phyloP scores from a whole-genome alignment of 1,140 invertebrate genomes.

The Nylanderia fulva region DNA sequence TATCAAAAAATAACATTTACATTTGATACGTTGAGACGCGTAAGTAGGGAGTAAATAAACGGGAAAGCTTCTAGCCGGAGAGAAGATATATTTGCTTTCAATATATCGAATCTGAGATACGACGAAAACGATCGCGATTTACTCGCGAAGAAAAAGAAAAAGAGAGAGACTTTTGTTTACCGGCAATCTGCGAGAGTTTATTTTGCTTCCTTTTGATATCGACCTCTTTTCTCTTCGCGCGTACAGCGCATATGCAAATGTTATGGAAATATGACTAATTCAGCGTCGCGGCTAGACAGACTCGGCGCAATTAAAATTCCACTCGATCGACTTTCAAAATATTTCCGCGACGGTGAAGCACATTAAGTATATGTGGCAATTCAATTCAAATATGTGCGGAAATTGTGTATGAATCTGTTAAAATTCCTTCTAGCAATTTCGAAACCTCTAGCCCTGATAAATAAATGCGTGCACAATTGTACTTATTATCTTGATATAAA shows the following conservation, averaged over 20 bases:
- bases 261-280: conserved; percentile 52
- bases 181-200: conserved; percentile 9
- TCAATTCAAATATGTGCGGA: neutral
- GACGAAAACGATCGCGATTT: neutral
- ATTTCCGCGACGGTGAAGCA: conserved; percentile 4
- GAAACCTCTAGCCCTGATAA: neutral
- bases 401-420: neutral
- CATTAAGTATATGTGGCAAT: conserved; percentile 31
- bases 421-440: neutral
- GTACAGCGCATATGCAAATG: conserved; percentile 22
- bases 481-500: neutral
- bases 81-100: conserved; percentile 45
- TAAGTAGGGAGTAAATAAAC: conserved; percentile 29
- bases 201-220: conserved; percentile 14
- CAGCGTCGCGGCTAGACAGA: conserved; percentile 25
- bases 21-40: neutral
- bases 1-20: conserved; percentile 39
- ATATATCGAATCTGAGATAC: conserved; percentile 37
- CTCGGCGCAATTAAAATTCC: conserved; percentile 44
- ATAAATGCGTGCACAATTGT: neutral
- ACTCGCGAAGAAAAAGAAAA: neutral
- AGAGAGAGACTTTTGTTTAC: conserved; percentile 29
- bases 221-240: neutral
- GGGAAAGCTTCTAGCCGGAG: neutral
- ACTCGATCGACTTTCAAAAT: conserved; percentile 45